Evolutionary conservation across 2,888 invertebrate genomes (phyloP), one percentile per base, ranked within the genome.

Genomic region (Punctoribates punctum): DNA sequence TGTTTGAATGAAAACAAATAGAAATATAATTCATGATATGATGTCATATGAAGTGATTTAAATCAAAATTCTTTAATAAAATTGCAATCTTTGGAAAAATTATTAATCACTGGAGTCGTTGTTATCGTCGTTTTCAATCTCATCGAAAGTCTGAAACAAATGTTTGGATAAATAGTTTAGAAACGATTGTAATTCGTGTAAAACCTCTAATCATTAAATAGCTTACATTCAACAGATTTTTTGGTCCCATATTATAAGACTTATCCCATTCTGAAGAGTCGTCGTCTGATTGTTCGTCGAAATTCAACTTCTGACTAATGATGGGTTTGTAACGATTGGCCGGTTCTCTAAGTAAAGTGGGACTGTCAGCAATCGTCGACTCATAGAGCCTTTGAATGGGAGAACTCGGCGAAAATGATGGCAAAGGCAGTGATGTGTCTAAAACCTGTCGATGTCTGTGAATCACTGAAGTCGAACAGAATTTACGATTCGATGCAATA

Each of bases 181-280:
- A 34, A 34, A 34, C 34, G 8, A n/a, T n/a, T 34, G 34, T 34
- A 34, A 34, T 8, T 34, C 4, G 8, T 34, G 34, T 34, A 3
- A 34, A 34, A 34, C 34, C 34, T 5, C 8, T 5, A 34, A 34
- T 5, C 4, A 34, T 34, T 5, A 23, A 20, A 70, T n/a, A 6
- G 1, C 70, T 27, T 70, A 70, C 70, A 70, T 5, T 70, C 9
- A 70, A 6, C 20, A 70, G 27, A 29, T 70, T 70, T 27, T 70
- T 70, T 29, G 70, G 70, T 9, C 70, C 70, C 5, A 70, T 70
- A 20, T 42, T 17, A 27, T 15, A 83, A 20, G 23, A 20, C 20
- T 60, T 60, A 25, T 60, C 60, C 20, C 60, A 60, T 20, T 60
- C 60, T n/a, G 60, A 60, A 23, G 8, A 2, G 11, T 60, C 60